Conservation (phyloP, 2,888 invertebrate species). For the Drosophila prolongata region DNA sequence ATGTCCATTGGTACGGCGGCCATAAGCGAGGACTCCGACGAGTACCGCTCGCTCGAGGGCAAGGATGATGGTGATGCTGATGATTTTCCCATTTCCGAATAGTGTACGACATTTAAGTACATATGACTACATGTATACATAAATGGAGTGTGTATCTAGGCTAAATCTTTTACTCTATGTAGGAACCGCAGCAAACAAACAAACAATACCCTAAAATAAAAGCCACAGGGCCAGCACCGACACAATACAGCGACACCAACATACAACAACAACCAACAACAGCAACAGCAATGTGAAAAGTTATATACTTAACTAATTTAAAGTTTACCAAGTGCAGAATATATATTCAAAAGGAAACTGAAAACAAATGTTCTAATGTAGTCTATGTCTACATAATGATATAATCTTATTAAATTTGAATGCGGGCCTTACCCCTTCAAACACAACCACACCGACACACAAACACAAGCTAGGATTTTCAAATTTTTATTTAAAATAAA, state of each 20-base stretch:
- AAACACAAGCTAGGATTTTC: slow-evolving; percentile 19
- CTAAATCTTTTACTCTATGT: slow-evolving; percentile 61
- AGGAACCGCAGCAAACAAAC: slow-evolving; percentile 45
- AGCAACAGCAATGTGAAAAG: slow-evolving; percentile 48
- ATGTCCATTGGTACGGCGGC: slow-evolving; percentile 62
- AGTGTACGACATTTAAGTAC: slow-evolving; percentile 46
- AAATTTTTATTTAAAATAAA: slow-evolving; percentile 71
- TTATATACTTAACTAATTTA: slow-evolving; percentile 67
- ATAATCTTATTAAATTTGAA: slow-evolving; percentile 52
- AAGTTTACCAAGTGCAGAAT: slow-evolving; percentile 55
- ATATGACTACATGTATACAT: slow-evolving; percentile 42
- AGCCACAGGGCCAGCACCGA: slow-evolving; percentile 43
- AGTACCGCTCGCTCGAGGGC: slow-evolving; percentile 84
- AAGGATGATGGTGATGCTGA: slow-evolving; percentile 76
- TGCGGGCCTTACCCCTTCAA: slow-evolving; percentile 23
- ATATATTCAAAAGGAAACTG: slow-evolving; percentile 37
- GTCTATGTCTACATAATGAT: slow-evolving; percentile 57
- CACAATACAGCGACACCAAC: slow-evolving; percentile 30
- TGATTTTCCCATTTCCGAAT: slow-evolving; percentile 80
- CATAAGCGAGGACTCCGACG: slow-evolving; percentile 83
- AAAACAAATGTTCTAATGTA: slow-evolving; percentile 62
- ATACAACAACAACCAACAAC: slow-evolving; percentile 16
- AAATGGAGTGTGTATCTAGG: slow-evolving; percentile 51
- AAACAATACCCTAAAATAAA: slow-evolving; percentile 12
- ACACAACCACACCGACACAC: slow-evolving; percentile 27